Evolutionary conservation across 2,797 vertebrate genomes (phyloP), one percentile per base, ranked within the genome.

Genomic region (Characodon lateralis): DNA sequence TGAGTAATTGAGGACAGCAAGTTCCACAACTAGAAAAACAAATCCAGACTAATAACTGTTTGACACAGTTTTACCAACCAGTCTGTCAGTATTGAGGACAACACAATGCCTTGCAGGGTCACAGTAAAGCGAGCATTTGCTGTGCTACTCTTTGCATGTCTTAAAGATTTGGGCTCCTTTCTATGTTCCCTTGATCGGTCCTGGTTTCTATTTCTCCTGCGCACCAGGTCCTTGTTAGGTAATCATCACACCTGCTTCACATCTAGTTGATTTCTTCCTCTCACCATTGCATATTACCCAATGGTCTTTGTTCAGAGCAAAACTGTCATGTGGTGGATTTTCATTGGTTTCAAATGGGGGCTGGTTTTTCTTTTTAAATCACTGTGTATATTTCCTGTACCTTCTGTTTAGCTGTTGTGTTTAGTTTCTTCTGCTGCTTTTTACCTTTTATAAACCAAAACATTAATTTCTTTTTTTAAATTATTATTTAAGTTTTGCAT

Each of bases 11-110:
- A 35, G 53, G 61, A 66, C 41, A 71, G 61, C 66, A 43, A 48
- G 73, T 74, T 0, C 46, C 58, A 61, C 24, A 43, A 65, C 50
- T 7, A 68, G 14, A 8, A 69, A 69, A 77, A 77, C 2, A 65
- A 31, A 58, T 69, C 70, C 55, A 63, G 46, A 58, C n/a, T 76
- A 79, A 71, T 26, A 26, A 73, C 41, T 59, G 51, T 59, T 9
- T 43, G 46, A 35, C 53, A 59, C 73, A 53, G 3, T 61, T 80
- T 51, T 50, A 12, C 39, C n/a, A 16, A 28, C 10, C 18, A 58
- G n/a, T 76, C 12, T 48, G 46, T 71, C 31, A 73, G 56, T 6
- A 68, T 68, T 74, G 6, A 28, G 61, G 73, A 76, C 68, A 48
- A 12, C 10, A 46, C 66, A 66, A 66, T 66, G 41, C 63, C 20